phyloP scores from a whole-genome alignment of 2,113 vertebrate genomes.

The Phaetusa simplex region DNA sequence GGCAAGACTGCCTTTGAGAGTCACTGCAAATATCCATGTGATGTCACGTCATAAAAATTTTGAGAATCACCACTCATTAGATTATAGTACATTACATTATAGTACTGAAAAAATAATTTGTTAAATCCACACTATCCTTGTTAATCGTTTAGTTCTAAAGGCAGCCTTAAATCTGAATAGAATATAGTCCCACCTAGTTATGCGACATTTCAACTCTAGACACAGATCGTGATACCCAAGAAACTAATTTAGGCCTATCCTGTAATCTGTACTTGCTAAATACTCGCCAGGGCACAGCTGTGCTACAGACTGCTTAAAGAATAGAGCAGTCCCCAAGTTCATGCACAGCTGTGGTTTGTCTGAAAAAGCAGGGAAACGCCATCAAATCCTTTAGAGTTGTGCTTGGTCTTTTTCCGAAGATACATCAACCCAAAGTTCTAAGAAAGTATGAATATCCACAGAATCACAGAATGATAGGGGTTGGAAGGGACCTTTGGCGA shows the following conservation, averaged over 20 bases:
- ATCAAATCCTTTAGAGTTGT: neutral
- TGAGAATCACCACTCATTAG: neutral
- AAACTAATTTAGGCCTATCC: neutral
- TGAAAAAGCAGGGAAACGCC: neutral
- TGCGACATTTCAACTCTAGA: neutral
- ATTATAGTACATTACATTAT: neutral
- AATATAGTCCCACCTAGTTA: neutral
- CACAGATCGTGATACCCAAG: neutral
- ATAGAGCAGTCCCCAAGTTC: neutral
- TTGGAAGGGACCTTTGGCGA: no score
- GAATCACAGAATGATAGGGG: no score
- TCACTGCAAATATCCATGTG: neutral
- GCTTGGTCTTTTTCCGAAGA: neutral
- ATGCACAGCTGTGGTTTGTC: neutral
- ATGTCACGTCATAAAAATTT: neutral
- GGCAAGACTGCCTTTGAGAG: neutral
- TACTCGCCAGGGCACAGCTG: neutral
- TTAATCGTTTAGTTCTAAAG: neutral
- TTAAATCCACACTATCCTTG: neutral
- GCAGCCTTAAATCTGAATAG: neutral
- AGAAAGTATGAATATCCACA: neutral
- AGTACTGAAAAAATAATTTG: neutral
- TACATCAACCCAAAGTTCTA: neutral
- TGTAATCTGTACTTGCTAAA: neutral
- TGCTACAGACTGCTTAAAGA: neutral